These are phyloP conservation scores for Struthio camelus DNA, from an alignment of 2,113 vertebrate species.

Conservation along the genomic window DNA sequence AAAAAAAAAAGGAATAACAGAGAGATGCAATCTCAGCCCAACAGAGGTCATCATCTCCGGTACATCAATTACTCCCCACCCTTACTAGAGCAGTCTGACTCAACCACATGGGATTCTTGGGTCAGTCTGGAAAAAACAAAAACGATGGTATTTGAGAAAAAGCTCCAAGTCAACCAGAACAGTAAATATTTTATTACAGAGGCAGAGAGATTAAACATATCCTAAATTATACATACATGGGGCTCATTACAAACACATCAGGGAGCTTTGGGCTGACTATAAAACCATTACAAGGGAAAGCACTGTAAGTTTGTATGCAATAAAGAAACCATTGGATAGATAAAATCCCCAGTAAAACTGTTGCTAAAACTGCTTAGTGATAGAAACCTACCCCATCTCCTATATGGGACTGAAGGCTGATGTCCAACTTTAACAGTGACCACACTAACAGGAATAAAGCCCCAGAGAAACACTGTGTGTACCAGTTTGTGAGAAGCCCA, in stretches of 20 bases:
- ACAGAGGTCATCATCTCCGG: neutral
- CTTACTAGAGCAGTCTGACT: neutral
- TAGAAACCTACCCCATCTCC: neutral
- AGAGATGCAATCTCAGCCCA: neutral
- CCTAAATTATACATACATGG: slow-evolving; percentile 16
- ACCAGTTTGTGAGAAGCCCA: neutral
- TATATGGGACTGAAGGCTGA: neutral
- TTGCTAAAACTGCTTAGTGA: neutral
- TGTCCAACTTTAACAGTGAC: neutral
- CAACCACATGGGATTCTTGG: neutral
- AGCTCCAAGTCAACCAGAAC: neutral
- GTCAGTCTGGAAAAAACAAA: neutral
- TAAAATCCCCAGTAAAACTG: neutral
- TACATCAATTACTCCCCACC: neutral
- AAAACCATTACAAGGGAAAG: neutral
- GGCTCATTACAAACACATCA: neutral
- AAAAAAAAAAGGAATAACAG: neutral
- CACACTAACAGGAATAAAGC: neutral
- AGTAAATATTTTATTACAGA: neutral
- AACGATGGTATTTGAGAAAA: neutral
- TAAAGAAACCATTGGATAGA: neutral
- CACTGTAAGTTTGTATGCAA: neutral
- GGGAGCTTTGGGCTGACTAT: slow-evolving; percentile 13
- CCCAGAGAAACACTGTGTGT: neutral
- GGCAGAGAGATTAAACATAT: slow-evolving; percentile 15